phyloP scores from a whole-genome alignment of 2,113 vertebrate genomes.

The Carassius auratus region DNA sequence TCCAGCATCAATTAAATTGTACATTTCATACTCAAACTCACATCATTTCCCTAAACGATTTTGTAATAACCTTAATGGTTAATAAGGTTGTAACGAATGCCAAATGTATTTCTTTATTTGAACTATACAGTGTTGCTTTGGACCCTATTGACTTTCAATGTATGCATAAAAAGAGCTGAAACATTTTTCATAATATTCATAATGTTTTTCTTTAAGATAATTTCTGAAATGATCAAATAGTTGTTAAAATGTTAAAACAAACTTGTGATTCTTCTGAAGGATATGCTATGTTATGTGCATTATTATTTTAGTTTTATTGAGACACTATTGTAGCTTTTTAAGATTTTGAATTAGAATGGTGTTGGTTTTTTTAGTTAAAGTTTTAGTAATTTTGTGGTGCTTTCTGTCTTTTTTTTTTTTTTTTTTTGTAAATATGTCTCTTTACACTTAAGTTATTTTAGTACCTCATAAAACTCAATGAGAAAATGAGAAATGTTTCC shows the following conservation, averaged over 20 bases:
- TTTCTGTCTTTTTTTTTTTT: no score
- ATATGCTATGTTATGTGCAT: background rate
- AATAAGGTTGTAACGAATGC: background rate
- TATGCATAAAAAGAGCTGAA: background rate
- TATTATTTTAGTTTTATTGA: background rate
- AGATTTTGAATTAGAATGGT: background rate
- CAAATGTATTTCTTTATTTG: no score
- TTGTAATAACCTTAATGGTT: background rate
- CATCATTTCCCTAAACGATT: background rate
- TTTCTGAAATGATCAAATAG: background rate
- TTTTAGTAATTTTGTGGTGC: no score
- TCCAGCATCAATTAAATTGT: background rate
- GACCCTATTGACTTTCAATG: background rate
- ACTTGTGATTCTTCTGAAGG: background rate
- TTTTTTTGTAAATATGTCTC: background rate
- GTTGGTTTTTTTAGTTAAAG: background rate
- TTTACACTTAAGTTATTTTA: background rate
- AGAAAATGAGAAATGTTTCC: no score
- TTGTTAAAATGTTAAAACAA: no score
- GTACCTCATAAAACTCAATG: background rate
- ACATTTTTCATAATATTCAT: background rate
- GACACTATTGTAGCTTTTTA: background rate
- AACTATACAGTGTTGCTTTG: background rate
- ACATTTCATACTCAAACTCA: background rate
- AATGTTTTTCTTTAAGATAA: background rate